Evolutionary conservation across 2,113 vertebrate species (phyloP).

Genomic region (Shinisaurus crocodilurus): DNA sequence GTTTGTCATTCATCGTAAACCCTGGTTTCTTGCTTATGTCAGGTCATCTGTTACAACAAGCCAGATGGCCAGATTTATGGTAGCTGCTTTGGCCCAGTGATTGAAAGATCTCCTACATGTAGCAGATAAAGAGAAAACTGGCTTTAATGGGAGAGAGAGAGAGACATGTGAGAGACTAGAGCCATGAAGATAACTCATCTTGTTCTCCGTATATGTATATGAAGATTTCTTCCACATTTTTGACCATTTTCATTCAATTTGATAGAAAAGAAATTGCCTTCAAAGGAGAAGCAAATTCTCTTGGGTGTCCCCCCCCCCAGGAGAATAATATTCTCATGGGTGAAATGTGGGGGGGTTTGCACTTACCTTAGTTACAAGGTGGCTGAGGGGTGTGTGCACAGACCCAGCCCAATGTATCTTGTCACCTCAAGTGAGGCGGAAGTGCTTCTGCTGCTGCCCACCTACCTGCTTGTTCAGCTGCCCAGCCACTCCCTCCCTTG

Average conservation of each 20-base stretch:
- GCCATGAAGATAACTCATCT: background rate
- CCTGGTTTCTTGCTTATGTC: background rate
- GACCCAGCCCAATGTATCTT: too few species aligned
- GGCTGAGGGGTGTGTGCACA: too few species aligned
- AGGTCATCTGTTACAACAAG: background rate
- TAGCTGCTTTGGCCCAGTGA: background rate
- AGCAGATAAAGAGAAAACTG: background rate
- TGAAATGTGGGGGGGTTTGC: background rate
- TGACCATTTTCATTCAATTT: background rate
- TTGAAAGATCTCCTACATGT: background rate
- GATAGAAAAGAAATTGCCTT: background rate
- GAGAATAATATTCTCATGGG: background rate
- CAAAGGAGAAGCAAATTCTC: background rate
- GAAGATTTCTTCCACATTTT: background rate
- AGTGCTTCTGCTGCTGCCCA: too few species aligned
- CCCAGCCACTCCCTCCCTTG: too few species aligned
- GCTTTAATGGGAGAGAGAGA: background rate
- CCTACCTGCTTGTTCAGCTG: too few species aligned
- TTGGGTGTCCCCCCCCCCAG: too few species aligned
- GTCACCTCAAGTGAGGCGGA: too few species aligned
- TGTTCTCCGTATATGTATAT: background rate
- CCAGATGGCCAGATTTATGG: background rate
- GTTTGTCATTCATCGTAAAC: background rate
- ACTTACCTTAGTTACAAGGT: too few species aligned
- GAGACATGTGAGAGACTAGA: background rate